These are phyloP conservation scores for Tichodroma muraria DNA, from an alignment of 2,113 vertebrate species.

Conservation along the genomic window DNA sequence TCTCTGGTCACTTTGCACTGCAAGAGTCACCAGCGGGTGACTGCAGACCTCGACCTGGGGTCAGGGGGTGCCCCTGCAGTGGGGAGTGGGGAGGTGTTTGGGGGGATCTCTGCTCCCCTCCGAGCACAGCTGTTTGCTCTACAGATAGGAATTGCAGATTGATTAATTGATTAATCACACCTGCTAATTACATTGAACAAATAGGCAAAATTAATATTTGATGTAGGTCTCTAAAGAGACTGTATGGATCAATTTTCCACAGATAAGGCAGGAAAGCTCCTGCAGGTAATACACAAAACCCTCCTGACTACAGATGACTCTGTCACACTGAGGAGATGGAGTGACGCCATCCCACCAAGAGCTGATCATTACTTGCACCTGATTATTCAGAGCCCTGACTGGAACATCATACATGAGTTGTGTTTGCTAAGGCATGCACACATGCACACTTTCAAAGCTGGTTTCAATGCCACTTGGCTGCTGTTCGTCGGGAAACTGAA, in stretches of 20 bases:
- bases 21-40: not conserved
- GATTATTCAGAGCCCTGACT: not conserved
- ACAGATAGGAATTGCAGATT: constrained; percentile 20
- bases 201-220: constrained; percentile 50
- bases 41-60: accelerated
- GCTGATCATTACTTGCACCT: not conserved
- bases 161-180: constrained; percentile 61
- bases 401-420: not conserved
- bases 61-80: not conserved
- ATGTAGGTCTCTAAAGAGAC: constrained; percentile 32
- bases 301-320: not conserved
- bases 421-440: not conserved
- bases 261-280: constrained; percentile 42
- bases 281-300: not conserved
- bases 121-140: not conserved
- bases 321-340: not conserved
- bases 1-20: not conserved
- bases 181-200: constrained; percentile 43
- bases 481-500: not conserved
- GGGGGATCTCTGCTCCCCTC: not conserved
- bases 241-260: constrained; percentile 49
- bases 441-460: not conserved
- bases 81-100: not conserved
- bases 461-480: not conserved
- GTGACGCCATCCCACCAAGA: not conserved